Conservation (phyloP, 2,113 vertebrate species). For the Pseudolaguvia tuberculata region DNA sequence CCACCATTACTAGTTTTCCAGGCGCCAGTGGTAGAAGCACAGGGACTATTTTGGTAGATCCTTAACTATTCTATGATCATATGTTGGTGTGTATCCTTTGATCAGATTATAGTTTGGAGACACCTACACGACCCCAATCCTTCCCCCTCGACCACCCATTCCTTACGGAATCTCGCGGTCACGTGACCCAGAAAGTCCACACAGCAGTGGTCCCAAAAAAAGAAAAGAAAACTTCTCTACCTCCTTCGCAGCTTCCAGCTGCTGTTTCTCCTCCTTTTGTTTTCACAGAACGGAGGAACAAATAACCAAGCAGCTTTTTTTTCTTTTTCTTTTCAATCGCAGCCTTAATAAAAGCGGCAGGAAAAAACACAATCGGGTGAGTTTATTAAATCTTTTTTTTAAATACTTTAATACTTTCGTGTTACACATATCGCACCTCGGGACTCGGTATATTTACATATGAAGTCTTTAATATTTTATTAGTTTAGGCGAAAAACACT, state of each 20-base stretch:
- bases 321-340: no score
- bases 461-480: neutral
- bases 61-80: no score
- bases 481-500: neutral
- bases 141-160: no score
- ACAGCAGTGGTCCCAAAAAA: conserved; percentile 12
- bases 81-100: no score
- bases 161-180: conserved; percentile 7
- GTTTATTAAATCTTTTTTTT: neutral
- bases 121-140: neutral
- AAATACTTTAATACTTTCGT: no score
- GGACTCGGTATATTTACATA: neutral
- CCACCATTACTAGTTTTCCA: no score
- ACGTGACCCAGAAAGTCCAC: conserved; percentile 23
- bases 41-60: no score
- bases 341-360: neutral
- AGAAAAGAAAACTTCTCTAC: no score
- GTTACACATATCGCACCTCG: neutral
- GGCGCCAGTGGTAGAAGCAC: no score
- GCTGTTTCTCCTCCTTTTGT: conserved; percentile 45
- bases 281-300: conserved; percentile 29
- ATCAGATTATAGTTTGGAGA: no score
- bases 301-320: no score
- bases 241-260: conserved; percentile 36
- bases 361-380: neutral